These are phyloP conservation scores for Petrocephalus microphthalmus DNA, from an alignment of 2,113 vertebrate species.

Conservation along the genomic window DNA sequence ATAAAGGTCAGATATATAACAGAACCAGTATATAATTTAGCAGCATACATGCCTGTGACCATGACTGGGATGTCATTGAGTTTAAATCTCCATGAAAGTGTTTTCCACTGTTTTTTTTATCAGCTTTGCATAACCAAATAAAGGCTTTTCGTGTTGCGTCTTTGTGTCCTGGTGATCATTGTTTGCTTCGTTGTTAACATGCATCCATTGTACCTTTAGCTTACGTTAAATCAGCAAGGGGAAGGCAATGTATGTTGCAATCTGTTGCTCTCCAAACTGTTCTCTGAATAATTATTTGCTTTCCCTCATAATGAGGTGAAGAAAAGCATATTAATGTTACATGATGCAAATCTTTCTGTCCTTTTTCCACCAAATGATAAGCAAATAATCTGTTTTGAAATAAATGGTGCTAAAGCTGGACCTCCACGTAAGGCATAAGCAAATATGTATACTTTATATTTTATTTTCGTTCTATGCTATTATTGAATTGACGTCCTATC, in stretches of 20 bases:
- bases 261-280: neutral
- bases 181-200: neutral
- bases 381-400: neutral
- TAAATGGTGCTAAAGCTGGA: neutral
- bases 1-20: neutral
- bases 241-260: neutral
- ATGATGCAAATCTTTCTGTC: neutral
- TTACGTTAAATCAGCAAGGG: neutral
- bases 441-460: neutral
- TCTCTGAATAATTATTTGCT: neutral
- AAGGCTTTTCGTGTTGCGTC: neutral
- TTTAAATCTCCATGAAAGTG: neutral
- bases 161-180: neutral
- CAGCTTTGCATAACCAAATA: neutral
- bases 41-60: neutral
- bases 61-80: neutral
- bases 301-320: neutral
- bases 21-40: neutral
- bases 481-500: neutral
- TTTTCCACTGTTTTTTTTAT: neutral
- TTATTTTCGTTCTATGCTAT: neutral
- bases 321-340: neutral
- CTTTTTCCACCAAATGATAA: neutral
- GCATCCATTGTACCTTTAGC: neutral
- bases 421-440: neutral